Evolutionary conservation across 2,888 invertebrate species (phyloP).

Genomic region (Andrena bicolor): DNA sequence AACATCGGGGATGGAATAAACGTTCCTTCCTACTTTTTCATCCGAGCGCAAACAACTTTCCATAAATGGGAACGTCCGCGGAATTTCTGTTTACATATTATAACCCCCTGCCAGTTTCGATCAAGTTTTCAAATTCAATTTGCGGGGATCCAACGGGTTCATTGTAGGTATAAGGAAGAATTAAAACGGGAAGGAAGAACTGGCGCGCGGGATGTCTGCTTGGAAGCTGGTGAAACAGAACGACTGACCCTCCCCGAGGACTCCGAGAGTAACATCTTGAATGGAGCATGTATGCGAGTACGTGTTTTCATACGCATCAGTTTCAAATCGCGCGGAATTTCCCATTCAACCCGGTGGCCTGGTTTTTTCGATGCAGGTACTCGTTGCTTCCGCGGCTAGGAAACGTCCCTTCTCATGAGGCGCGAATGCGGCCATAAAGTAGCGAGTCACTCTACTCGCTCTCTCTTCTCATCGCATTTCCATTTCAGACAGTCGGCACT

Average conservation of each 20-base stretch:
- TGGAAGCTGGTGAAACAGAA: constrained; percentile 10
- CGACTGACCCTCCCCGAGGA: constrained; percentile 12
- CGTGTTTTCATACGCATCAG: constrained; percentile 25
- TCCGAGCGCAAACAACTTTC: not conserved
- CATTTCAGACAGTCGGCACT: constrained; percentile 14
- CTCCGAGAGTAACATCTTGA: constrained; percentile 30
- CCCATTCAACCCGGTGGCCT: constrained; percentile 31
- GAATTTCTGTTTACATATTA: not conserved
- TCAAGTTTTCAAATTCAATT: not conserved
- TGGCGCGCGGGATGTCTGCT: constrained; percentile 1
- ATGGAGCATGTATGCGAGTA: not conserved
- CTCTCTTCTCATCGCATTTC: constrained; percentile 31
- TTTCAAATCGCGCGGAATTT: constrained; percentile 37
- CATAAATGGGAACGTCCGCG: not conserved
- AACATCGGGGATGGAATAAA: not conserved
- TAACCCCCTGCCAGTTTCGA: not conserved
- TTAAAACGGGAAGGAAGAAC: not conserved
- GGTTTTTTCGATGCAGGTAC: constrained; percentile 13
- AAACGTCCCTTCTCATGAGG: constrained; percentile 41
- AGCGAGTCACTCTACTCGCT: constrained; percentile 9
- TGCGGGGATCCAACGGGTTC: not conserved
- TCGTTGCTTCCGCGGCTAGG: constrained; percentile 25
- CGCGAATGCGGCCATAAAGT: constrained; percentile 41
- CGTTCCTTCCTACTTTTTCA: not conserved
- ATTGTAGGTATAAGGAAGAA: no score